These are phyloP conservation scores for Sparus aurata DNA, from an alignment of 2,797 vertebrate species.

Conservation along the genomic window DNA sequence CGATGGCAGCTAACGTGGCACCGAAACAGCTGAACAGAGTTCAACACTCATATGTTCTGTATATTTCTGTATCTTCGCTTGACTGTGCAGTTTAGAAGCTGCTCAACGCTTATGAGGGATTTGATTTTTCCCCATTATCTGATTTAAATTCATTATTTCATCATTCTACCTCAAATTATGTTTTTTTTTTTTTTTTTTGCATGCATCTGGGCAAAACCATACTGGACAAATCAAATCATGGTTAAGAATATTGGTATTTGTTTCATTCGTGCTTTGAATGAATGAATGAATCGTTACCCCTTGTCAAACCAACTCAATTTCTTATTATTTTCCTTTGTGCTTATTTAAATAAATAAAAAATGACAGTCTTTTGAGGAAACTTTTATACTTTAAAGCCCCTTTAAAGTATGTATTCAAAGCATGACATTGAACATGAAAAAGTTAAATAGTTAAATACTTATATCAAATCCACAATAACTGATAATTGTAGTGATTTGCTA, in stretches of 20 bases:
- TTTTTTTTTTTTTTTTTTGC: not conserved
- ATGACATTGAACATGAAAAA: not conserved
- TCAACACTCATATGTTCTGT: not conserved
- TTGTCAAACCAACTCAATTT: not conserved
- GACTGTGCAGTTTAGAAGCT: not conserved
- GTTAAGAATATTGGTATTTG: not conserved
- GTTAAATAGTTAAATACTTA: not conserved
- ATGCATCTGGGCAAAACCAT: not conserved
- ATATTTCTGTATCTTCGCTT: not conserved
- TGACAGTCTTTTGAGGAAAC: not conserved
- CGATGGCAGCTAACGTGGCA: constrained; percentile 2
- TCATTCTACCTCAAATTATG: not conserved
- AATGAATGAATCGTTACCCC: not conserved
- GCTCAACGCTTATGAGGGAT: not conserved
- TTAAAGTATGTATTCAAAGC: not conserved
- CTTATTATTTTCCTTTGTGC: not conserved
- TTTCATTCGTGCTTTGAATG: not conserved
- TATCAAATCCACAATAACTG: too few relatives aligned
- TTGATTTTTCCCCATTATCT: not conserved
- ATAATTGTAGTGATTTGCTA: too few relatives aligned
- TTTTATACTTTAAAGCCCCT: not conserved
- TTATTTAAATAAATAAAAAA: not conserved
- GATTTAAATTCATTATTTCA: not conserved
- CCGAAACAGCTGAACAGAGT: constrained; percentile 4
- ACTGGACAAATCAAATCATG: not conserved